Evolutionary conservation across 2,797 vertebrate genomes (phyloP).

Genomic region (Microhierax caerulescens): DNA sequence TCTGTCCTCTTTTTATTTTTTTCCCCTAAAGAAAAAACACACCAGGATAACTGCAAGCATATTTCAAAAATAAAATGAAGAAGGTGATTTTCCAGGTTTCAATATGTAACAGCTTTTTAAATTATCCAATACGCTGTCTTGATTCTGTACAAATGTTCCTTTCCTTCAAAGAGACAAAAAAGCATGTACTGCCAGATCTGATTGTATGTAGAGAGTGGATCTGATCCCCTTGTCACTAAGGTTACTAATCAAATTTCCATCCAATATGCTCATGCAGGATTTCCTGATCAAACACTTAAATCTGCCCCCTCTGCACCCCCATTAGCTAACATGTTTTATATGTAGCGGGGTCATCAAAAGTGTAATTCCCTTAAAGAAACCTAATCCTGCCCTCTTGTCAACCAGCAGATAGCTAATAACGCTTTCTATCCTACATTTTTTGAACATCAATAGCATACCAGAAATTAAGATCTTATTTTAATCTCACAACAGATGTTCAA

Average conservation of each 20-base stretch:
- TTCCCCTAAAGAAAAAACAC: background rate
- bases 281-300: constrained; percentile 91
- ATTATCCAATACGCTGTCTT: constrained; percentile 76
- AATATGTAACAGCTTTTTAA: constrained; percentile 77
- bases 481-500: constrained; percentile 63
- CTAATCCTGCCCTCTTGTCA: constrained; percentile 86
- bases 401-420: constrained; percentile 77
- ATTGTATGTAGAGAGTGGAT: constrained; percentile 83
- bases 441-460: constrained; percentile 69
- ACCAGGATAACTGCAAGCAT: constrained; percentile 75
- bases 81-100: constrained; percentile 75
- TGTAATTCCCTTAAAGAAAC: constrained; percentile 91
- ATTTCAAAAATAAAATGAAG: constrained; percentile 75
- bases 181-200: constrained; percentile 85
- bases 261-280: constrained; percentile 87
- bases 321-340: constrained; percentile 95
- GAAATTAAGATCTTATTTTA: constrained; percentile 72
- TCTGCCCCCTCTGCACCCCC: constrained; percentile 82
- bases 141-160: constrained; percentile 81
- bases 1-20: background rate
- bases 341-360: constrained; percentile 89
- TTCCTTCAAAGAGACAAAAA: constrained; percentile 82
- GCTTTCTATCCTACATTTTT: constrained; percentile 63
- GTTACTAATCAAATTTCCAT: constrained; percentile 97
- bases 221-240: constrained; percentile 88